These are phyloP conservation scores for Gambusia yucatana DNA, from an alignment of 2,797 vertebrate species.

Conservation along the genomic window DNA sequence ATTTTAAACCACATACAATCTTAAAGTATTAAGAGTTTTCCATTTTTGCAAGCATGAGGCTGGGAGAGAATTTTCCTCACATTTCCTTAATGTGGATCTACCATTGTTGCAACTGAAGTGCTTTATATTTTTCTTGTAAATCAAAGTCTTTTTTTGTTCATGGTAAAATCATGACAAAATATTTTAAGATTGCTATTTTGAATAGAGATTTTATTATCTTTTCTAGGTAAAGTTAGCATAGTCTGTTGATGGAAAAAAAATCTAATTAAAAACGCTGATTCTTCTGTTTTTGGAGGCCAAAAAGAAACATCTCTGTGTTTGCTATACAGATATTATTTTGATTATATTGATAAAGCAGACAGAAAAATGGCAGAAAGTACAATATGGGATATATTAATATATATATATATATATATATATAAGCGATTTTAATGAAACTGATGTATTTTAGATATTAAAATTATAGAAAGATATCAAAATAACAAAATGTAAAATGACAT, in stretches of 20 bases:
- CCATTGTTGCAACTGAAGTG: slow-evolving; percentile 33
- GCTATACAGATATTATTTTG: slow-evolving; percentile 51
- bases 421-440: slow-evolving; percentile 32
- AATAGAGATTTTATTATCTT: slow-evolving; percentile 76
- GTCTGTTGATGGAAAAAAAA: slow-evolving; percentile 36
- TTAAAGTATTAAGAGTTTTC: slow-evolving; percentile 16
- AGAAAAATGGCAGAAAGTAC: slow-evolving; percentile 36
- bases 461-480: slow-evolving; percentile 52
- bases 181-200: slow-evolving; percentile 80
- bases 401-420: slow-evolving; percentile 18
- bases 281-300: slow-evolving; percentile 43
- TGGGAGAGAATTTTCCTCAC: slow-evolving; percentile 18
- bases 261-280: slow-evolving; percentile 27
- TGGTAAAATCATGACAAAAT: slow-evolving; percentile 63
- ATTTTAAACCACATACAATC: slow-evolving; percentile 19
- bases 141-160: slow-evolving; percentile 48
- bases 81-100: slow-evolving; percentile 22
- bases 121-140: slow-evolving; percentile 73
- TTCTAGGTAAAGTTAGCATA: slow-evolving; percentile 51
- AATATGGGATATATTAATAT: slow-evolving; percentile 43
- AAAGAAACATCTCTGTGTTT: slow-evolving; percentile 41
- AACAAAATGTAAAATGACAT: slow-evolving; percentile 45
- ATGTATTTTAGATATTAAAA: slow-evolving; percentile 70
- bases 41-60: slow-evolving; percentile 22
- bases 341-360: slow-evolving; percentile 36